phyloP scores from a whole-genome alignment of 2,797 vertebrate species.

The Ispidina lecontei region DNA sequence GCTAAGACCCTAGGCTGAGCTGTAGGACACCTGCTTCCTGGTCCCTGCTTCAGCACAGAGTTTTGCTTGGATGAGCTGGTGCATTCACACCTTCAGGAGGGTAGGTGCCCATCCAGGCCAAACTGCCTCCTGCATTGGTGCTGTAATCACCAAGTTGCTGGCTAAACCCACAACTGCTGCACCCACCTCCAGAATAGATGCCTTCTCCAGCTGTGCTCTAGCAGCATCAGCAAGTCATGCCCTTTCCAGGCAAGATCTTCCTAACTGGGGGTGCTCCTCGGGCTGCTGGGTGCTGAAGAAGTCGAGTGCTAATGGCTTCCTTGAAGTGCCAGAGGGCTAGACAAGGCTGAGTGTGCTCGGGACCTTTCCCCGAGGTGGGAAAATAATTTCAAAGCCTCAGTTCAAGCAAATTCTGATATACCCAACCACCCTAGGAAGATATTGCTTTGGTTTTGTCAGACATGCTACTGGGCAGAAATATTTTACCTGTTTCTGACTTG shows the following conservation, averaged over 20 bases:
- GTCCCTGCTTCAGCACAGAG: not conserved
- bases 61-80: not conserved
- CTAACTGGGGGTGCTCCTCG: fast-evolving
- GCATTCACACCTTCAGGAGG: not conserved
- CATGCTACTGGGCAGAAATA: not conserved
- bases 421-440: not conserved
- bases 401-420: not conserved
- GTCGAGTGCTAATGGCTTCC: not conserved
- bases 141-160: not conserved
- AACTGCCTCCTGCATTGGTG: not conserved
- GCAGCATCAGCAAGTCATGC: not conserved
- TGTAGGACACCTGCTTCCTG: not conserved
- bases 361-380: not conserved
- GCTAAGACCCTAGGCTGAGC: not conserved
- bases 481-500: not conserved
- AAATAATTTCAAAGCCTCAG: not conserved
- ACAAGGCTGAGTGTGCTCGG: not conserved
- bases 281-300: not conserved
- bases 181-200: not conserved
- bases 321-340: not conserved
- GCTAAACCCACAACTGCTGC: not conserved
- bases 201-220: not conserved
- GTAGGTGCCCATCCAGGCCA: fast-evolving
- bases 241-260: not conserved
- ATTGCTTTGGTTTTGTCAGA: not conserved